These are phyloP conservation scores for Hestina assimilis DNA, from an alignment of 1,140 invertebrate species.

Conservation along the genomic window DNA sequence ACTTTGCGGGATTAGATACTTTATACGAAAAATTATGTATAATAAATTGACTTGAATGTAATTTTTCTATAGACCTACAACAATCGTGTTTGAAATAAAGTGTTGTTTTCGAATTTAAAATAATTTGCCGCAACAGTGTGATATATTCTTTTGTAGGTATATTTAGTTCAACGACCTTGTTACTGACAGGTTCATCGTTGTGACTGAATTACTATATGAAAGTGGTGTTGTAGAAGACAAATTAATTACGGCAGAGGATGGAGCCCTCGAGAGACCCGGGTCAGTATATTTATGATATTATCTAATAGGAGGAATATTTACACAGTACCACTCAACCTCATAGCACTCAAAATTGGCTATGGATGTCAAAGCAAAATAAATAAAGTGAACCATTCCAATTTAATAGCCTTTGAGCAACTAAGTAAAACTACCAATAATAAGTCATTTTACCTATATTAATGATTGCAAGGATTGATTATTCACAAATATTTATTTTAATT, in stretches of 20 bases:
- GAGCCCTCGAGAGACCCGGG: slow-evolving; percentile 74
- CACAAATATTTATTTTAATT: no score
- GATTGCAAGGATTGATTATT: no score
- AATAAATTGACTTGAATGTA: slow-evolving; percentile 18
- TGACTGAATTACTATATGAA: slow-evolving; percentile 72
- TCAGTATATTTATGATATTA: slow-evolving; percentile 34
- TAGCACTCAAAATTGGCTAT: no score
- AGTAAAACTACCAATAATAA: no score
- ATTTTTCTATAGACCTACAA: slow-evolving; percentile 17
- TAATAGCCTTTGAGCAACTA: no score
- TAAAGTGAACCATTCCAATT: no score
- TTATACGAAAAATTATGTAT: slow-evolving; percentile 24
- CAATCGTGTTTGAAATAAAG: slow-evolving; percentile 13
- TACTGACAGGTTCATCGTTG: slow-evolving; percentile 78
- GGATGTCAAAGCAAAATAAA: no score
- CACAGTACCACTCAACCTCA: not conserved
- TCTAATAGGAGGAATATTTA: not conserved
- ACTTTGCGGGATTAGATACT: slow-evolving; percentile 40
- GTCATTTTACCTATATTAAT: no score
- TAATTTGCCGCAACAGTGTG: slow-evolving; percentile 35
- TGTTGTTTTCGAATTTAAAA: slow-evolving; percentile 35
- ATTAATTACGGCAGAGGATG: slow-evolving; percentile 59
- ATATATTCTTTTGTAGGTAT: slow-evolving; percentile 69
- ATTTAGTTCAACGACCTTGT: slow-evolving; percentile 79
- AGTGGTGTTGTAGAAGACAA: slow-evolving; percentile 63